Conservation (phyloP, 2,797 vertebrate genomes). For the Phrynocephalus guinanensis region DNA sequence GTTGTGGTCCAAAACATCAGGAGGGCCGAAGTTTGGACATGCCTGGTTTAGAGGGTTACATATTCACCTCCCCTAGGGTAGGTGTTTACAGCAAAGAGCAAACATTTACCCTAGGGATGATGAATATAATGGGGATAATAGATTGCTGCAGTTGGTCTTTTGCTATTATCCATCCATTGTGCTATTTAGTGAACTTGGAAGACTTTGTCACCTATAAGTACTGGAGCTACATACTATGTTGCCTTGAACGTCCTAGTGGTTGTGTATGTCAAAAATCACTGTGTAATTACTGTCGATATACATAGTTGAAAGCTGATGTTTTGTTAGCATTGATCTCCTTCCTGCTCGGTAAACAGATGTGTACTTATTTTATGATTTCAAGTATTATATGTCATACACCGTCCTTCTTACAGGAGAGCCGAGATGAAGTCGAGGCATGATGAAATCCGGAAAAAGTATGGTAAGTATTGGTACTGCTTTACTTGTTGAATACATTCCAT, state of each 20-base stretch:
- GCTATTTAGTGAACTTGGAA: not conserved
- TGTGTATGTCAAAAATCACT: not conserved
- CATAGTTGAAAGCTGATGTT: too few relatives aligned
- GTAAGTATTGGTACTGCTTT: slow-evolving; percentile 73
- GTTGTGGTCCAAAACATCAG: too few relatives aligned
- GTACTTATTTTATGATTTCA: not conserved
- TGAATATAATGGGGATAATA: not conserved
- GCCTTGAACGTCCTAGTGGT: not conserved
- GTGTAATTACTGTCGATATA: not conserved
- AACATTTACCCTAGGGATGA: too few relatives aligned
- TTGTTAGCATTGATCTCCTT: not conserved
- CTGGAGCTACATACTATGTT: not conserved
- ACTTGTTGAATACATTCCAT: not conserved
- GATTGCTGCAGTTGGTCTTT: not conserved
- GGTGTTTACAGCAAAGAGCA: not conserved
- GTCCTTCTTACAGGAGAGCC: slow-evolving; percentile 82
- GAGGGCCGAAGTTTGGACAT: too few relatives aligned
- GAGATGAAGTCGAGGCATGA: slow-evolving; percentile 94
- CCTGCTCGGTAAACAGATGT: not conserved
- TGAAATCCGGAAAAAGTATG: slow-evolving; percentile 94
- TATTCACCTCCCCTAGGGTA: not conserved
- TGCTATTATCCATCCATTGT: not conserved
- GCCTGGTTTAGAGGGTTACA: not conserved
- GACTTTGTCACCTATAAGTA: not conserved
- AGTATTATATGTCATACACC: not conserved